Base-by-base conservation (phyloP, 2,113 vertebrate species). In the Etheostoma spectabile region DNA sequence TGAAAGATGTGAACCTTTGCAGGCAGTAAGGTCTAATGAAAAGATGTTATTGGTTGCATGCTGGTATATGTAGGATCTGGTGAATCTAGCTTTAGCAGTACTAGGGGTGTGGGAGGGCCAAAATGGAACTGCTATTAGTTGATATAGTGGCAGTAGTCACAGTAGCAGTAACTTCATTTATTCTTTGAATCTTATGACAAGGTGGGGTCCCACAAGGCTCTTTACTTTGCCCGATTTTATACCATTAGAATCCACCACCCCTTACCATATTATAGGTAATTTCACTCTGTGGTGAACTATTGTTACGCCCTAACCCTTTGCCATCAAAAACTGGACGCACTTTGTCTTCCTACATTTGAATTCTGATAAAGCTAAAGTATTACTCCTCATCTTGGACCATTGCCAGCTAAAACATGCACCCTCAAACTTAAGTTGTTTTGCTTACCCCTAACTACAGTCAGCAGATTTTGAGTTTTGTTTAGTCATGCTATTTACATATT, bases 151-250 rank as follows among this genome's bases (percentile, higher is more conserved):
- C 27, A 27, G 27, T 27, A 27, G 8, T 38, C 35, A 38, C 8
- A 38, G 60, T 62, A 30, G 27, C 27, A 24, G 53, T n/a, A n/a
- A n/a, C n/a, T n/a, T n/a, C n/a, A n/a, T n/a, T n/a, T n/a, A n/a
- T n/a, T n/a, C n/a, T n/a, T n/a, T n/a, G n/a, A n/a, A n/a, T n/a
- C n/a, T n/a, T n/a, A n/a, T n/a, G n/a, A n/a, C n/a, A n/a, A n/a
- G n/a, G n/a, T 27, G 15, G 38, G 19, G 70, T 61, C 49, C 62
- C 69, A 67, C 61, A 67, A 24, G 74, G 45, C 46, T 67, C 42
- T 1, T 2, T 79, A 45, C 19, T 22, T 27, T 24, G 35, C 22
- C 46, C 12, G 2, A 8, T 15, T 30, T 79, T 30, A 21, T 57
- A 33, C 13, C 8, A 13, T 62, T 63, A 45, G 5, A 45, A 12